A percentile compares a stretch with the other conserved stretches of the same genome.
These are phyloP conservation scores for Apistogramma diplotaenia DNA, from an alignment of 2,113 vertebrate species.

Conservation along the genomic window DNA sequence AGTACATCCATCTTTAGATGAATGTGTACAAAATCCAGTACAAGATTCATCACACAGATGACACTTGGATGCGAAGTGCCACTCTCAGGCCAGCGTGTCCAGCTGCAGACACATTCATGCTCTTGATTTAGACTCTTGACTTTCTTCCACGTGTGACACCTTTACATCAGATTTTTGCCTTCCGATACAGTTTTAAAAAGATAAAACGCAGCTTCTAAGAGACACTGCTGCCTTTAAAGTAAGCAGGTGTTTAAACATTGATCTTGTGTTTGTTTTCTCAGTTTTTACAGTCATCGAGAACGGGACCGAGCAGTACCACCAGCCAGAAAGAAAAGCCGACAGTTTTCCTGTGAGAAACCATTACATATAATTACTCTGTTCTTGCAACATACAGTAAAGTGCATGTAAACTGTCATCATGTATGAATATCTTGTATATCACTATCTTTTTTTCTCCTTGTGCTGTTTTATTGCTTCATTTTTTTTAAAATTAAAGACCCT, in stretches of 20 bases:
- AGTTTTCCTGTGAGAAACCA: slow-evolving; percentile 74
- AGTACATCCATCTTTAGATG: too few relatives aligned
- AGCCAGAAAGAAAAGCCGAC: slow-evolving; percentile 78
- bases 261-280: slow-evolving; percentile 62
- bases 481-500: neutral
- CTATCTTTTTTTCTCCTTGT: neutral
- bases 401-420: neutral
- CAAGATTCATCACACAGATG: neutral
- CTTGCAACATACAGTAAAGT: neutral
- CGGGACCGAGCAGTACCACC: slow-evolving; percentile 80
- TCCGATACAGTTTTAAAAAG: neutral
- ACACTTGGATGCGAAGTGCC: neutral
- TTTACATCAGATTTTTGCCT: neutral
- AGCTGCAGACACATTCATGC: neutral
- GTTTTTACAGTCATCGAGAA: slow-evolving; percentile 93
- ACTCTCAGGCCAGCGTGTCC: neutral
- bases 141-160: neutral
- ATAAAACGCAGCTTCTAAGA: too few relatives aligned
- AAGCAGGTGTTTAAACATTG: neutral
- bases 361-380: neutral
- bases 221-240: neutral
- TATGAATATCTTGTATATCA: neutral
- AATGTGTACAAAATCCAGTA: neutral
- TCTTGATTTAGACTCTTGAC: neutral
- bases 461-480: neutral